Evolutionary conservation across 2,797 vertebrate species (phyloP).

Genomic region (Mormyrops attenuatus): DNA sequence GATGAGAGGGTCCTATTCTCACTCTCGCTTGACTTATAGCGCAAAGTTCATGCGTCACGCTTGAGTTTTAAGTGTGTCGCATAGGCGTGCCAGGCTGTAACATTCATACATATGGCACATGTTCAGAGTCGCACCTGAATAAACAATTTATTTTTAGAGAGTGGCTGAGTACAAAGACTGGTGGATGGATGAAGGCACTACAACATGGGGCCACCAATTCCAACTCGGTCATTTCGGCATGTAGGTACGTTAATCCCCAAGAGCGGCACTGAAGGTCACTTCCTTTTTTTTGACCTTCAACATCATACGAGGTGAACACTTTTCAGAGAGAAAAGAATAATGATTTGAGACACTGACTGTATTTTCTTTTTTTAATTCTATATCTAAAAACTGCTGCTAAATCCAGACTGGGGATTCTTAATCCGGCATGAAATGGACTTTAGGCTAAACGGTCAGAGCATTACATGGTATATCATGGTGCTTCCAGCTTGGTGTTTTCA

Average conservation of each 20-base stretch:
- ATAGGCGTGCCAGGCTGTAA: background rate
- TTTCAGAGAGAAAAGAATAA: background rate
- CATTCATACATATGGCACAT: background rate
- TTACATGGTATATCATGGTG: slow-evolving; percentile 11
- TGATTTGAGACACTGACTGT: background rate
- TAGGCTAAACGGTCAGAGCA: slow-evolving; percentile 10
- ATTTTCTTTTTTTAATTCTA: background rate
- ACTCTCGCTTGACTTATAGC: background rate
- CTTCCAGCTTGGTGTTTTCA: slow-evolving; percentile 8
- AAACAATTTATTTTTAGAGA: background rate
- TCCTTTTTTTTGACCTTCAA: slow-evolving; percentile 2
- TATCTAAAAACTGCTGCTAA: slow-evolving; percentile 5
- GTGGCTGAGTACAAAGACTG: background rate
- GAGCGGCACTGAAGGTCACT: background rate
- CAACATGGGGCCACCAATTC: background rate
- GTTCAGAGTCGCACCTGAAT: background rate
- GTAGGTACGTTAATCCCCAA: background rate
- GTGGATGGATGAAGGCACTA: background rate
- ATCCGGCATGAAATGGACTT: slow-evolving; percentile 13
- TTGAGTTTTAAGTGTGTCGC: background rate
- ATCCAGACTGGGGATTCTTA: background rate
- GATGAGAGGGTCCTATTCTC: background rate
- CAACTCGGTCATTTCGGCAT: background rate
- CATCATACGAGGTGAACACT: background rate
- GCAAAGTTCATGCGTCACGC: background rate